Percentiles rank a stretch among this genome's conserved stretches.
Conservation (phyloP, 2,113 vertebrate genomes). For the Kryptolebias marmoratus region DNA sequence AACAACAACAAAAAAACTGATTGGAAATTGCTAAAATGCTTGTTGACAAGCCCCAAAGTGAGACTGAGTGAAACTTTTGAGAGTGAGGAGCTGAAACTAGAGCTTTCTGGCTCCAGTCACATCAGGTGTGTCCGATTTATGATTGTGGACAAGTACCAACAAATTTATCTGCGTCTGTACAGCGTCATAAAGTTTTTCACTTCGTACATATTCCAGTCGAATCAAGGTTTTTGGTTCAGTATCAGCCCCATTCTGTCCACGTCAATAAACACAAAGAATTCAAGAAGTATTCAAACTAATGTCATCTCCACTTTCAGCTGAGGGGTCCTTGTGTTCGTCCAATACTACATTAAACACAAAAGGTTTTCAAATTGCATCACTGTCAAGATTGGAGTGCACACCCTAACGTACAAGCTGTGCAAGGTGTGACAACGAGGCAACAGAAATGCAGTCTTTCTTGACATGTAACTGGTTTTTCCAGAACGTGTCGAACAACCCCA, state of each 20-base stretch:
- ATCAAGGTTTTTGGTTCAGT: not conserved
- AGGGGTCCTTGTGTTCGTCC: not conserved
- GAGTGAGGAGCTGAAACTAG: too few relatives aligned
- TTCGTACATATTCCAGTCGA: not conserved
- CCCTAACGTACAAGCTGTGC: not conserved
- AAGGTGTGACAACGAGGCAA: constrained; percentile 15
- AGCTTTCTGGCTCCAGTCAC: too few relatives aligned
- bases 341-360: not conserved
- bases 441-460: constrained; percentile 55
- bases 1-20: too few relatives aligned
- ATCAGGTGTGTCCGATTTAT: too few relatives aligned
- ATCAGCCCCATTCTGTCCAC: not conserved
- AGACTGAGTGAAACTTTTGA: too few relatives aligned
- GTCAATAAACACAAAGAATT: not conserved
- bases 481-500: not conserved
- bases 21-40: too few relatives aligned
- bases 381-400: not conserved
- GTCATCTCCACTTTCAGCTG: not conserved
- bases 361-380: not conserved
- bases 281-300: constrained; percentile 3
- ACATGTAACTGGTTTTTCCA: constrained; percentile 4
- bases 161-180: too few relatives aligned
- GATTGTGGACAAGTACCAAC: too few relatives aligned
- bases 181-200: too few relatives aligned
- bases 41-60: too few relatives aligned